Conservation (phyloP, 1,140 invertebrate species). For the Anthonomus grandis region DNA sequence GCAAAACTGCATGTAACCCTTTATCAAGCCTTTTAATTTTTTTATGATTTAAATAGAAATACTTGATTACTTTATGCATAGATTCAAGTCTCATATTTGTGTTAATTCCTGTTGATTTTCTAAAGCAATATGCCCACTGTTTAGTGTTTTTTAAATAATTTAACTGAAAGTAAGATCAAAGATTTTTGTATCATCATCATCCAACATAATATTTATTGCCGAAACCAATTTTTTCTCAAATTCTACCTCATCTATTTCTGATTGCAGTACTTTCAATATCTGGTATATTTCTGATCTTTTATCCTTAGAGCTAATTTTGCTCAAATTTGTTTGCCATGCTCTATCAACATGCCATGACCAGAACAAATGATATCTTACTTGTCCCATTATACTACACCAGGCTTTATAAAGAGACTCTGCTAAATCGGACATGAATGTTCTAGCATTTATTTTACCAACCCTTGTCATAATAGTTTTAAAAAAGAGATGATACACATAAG, state of each 20-base stretch:
- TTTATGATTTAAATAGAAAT: conserved; percentile 7
- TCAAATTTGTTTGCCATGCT: conserved; percentile 9
- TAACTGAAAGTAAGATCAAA: conserved; percentile 8
- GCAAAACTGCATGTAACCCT: conserved; percentile 1
- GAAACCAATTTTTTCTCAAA: conserved; percentile 9
- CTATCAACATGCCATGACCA: conserved; percentile 11
- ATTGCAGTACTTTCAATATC: conserved; percentile 16
- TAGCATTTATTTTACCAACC: conserved; percentile 12
- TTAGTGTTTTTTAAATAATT: conserved; percentile 6
- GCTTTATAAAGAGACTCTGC: conserved; percentile 16
- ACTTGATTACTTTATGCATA: conserved; percentile 15
- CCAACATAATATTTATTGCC: conserved; percentile 2
- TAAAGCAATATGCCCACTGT: conserved; percentile 16
- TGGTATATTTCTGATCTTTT: conserved; percentile 10
- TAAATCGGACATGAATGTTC: conserved; percentile 29
- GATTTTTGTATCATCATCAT: background rate
- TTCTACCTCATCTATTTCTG: background rate
- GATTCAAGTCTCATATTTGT: conserved; percentile 9
- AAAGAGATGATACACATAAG: conserved; percentile 16
- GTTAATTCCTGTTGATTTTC: conserved; percentile 7
- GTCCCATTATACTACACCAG: conserved; percentile 12
- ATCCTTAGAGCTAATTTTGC: conserved; percentile 6
- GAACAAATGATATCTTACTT: background rate
- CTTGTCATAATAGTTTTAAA: conserved; percentile 13
- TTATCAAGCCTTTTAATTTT: conserved; percentile 13